phyloP scores from a whole-genome alignment of 2,797 vertebrate species.

The Sarcophilus harrisii region DNA sequence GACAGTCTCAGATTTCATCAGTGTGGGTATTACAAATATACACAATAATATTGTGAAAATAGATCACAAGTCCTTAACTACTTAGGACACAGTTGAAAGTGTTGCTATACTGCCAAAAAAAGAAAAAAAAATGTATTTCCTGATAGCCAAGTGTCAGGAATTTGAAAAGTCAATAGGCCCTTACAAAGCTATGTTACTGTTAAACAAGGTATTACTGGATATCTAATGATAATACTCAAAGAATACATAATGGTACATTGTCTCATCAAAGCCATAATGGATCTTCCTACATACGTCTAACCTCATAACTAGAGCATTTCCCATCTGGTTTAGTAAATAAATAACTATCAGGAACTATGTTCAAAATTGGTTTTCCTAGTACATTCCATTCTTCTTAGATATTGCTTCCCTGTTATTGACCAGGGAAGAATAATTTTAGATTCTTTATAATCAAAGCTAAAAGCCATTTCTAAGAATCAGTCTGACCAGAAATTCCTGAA shows the following conservation, averaged over 20 bases:
- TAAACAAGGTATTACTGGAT: not conserved
- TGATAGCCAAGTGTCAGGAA: not conserved
- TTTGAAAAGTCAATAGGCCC: not conserved
- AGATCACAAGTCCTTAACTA: not conserved
- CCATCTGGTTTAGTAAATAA: not conserved
- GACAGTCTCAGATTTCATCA: not conserved
- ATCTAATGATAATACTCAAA: not conserved
- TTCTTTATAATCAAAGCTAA: conserved; percentile 22
- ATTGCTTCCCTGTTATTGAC: not conserved
- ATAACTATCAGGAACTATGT: not conserved
- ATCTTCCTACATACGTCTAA: not conserved
- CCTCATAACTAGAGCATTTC: not conserved
- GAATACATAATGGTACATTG: not conserved
- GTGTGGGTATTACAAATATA: not conserved
- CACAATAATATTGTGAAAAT: not conserved
- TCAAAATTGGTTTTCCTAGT: not conserved
- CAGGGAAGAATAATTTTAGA: conserved; percentile 33
- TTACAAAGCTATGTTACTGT: not conserved
- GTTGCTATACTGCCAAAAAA: not conserved
- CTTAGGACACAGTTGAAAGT: not conserved
- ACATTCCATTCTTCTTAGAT: not conserved
- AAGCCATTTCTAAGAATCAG: conserved; percentile 8
- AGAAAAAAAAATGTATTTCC: not conserved
- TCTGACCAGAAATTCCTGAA: not conserved
- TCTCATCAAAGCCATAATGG: not conserved